Evolutionary conservation across 2,888 invertebrate genomes (phyloP), one percentile per base, ranked within the genome.

Genomic region (Caenorhabditis imperialis): DNA sequence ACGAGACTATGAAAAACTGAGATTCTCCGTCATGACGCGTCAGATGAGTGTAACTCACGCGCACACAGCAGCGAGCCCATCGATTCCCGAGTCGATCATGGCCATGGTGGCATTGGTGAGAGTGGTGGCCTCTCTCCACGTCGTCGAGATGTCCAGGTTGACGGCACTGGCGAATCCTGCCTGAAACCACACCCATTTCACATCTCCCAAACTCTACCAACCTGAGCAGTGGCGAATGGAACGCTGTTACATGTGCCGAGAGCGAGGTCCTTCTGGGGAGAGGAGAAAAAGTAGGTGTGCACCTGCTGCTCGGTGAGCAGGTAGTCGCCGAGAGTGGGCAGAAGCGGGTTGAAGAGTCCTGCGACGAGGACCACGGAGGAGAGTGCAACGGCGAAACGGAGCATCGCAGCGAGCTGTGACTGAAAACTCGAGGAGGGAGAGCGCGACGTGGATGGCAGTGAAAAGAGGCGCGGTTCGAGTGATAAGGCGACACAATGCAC

Each of bases 51-150:
- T 20, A 47, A 53, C 69, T 35, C 7, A 77, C 77, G 20, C 58
- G 60, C 77, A 77, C 22, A 77, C 73, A 22, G 61, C 35, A 25
- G 67, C 71, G 20, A 77, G 45, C 20, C 73, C 69, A 33, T 75
- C 72, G 33, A 72, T 55, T 51, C 75, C 75, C 23, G 57, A 53
- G 42, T 72, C 73, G 22, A 75, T 60, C 30, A 70, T 60, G 6
- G 37, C 35, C 27, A 69, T 62, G 1, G 75, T 75, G 7, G 63
- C 69, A 42, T 75, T 70, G 27, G 69, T 75, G 14, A 75, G 53
- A 14, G 30, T 23, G 8, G 37, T n/a, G 22, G 75, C 75, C 8
- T 75, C 53, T 18, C 75, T 27, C 75, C 75, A 75, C 4, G 69
- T 63, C 2, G 69, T 69, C 14, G 69, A 62, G 1, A 42, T 2